These are phyloP conservation scores for Rhegmatorhina hoffmannsi DNA, from an alignment of 2,113 vertebrate species.

Conservation along the genomic window DNA sequence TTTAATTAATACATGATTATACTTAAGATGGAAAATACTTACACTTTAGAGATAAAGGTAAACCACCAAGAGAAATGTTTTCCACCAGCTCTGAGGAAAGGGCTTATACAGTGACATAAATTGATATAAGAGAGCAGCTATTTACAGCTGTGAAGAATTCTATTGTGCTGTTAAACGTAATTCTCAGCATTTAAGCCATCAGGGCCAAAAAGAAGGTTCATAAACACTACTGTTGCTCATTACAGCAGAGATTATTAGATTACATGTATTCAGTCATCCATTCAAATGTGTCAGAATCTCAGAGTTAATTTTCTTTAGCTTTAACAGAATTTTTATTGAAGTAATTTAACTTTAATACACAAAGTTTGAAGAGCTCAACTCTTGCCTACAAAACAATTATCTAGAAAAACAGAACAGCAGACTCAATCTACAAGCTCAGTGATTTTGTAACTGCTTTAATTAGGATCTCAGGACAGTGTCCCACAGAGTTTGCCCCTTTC, in stretches of 20 bases:
- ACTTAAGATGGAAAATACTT: not conserved
- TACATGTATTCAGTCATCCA: not conserved
- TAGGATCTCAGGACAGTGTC: not conserved
- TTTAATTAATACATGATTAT: not conserved
- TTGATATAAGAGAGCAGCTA: not conserved
- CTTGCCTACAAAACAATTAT: not conserved
- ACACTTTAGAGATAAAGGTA: not conserved
- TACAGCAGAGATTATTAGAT: not conserved
- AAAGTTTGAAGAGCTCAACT: not conserved
- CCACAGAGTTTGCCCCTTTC: not conserved
- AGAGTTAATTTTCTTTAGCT: slow-evolving; percentile 24
- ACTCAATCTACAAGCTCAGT: not conserved
- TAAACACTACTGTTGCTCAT: not conserved
- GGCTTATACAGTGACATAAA: not conserved
- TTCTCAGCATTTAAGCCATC: not conserved
- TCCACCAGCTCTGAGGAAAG: not conserved
- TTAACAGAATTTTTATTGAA: slow-evolving; percentile 48
- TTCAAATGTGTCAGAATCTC: slow-evolving; percentile 2
- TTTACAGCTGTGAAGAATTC: not conserved
- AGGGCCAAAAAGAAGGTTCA: not conserved
- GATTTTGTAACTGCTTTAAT: not conserved
- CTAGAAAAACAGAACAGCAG: slow-evolving; percentile 14
- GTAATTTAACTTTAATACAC: slow-evolving; percentile 29
- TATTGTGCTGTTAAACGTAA: slow-evolving; percentile 21
- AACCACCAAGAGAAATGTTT: not conserved